Conservation (phyloP, 2,888 invertebrate genomes). For the Glyphotaelius pellucidus region DNA sequence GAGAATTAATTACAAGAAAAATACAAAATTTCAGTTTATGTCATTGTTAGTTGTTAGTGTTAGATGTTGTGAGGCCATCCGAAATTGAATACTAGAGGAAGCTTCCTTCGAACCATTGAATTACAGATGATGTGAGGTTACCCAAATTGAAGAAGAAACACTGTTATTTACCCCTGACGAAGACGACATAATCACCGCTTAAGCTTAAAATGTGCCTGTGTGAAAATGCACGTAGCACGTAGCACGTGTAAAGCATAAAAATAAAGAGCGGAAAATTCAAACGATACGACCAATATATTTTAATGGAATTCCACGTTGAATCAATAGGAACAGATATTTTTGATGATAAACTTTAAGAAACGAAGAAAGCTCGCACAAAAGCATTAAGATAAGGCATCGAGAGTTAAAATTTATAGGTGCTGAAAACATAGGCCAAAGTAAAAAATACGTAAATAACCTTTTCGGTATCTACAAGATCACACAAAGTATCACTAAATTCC, state of each 20-base stretch:
- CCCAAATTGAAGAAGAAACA: background rate
- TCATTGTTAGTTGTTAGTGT: too few relatives aligned
- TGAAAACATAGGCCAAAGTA: background rate
- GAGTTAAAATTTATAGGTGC: background rate
- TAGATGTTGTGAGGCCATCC: too few relatives aligned
- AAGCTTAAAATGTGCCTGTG: background rate
- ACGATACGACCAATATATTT: too few relatives aligned
- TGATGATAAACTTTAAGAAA: background rate
- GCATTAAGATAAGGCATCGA: background rate
- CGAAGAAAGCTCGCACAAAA: background rate
- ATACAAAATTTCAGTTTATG: too few relatives aligned
- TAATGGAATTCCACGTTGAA: background rate
- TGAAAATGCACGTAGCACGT: background rate
- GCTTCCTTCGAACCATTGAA: too few relatives aligned
- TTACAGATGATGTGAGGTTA: too few relatives aligned
- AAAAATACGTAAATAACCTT: background rate
- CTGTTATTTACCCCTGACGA: background rate
- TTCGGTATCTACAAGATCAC: background rate
- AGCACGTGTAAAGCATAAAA: background rate
- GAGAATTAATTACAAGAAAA: too few relatives aligned
- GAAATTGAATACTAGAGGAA: too few relatives aligned
- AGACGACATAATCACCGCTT: background rate
- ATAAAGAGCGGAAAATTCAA: too few relatives aligned
- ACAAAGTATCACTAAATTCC: background rate
- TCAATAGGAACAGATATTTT: too few relatives aligned